Evolutionary conservation across 2,113 vertebrate species (phyloP), one percentile per base, ranked within the genome.

Genomic region (Odobenus rosmarus): DNA sequence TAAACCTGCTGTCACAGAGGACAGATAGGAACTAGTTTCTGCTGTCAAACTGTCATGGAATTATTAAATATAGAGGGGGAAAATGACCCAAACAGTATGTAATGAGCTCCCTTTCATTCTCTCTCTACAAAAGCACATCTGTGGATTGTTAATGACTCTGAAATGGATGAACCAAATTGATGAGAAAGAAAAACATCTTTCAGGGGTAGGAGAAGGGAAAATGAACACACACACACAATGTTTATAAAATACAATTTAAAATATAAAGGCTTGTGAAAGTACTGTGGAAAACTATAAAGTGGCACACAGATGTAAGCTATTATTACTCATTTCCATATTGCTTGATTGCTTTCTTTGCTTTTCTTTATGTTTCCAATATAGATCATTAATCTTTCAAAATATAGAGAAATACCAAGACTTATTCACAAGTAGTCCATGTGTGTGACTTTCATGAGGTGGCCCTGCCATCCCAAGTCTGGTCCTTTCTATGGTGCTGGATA

Each of bases 71-170:
- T 96, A 85, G 88, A 96, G 33, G n/a, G 69, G 13, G 69, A 96
- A 93, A 98, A 84, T 59, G 87, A 97, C 90, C 96, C 16, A 88
- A 95, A 98, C 98, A 83, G 83, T 62, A 96, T 33, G 93, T 90
- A 95, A 96, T 74, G 95, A 98, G 90, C 28, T 97, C 93, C 84
- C 42, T 97, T 96, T 98, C 51, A 76, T 97, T 90, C 95, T 93
- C 21, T 93, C 87, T 93, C 94, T 62, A 97, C 4, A 69, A 94
- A 98, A 98, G 81, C 77, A 91, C 88, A 97, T 80, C 72, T 95
- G 93, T 79, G 91, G 67, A 49, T 96, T 97, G 77, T 82, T 96
- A 96, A 97, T 97, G 72, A 77, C 81, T 96, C 93, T 93, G 67
- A 96, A 93, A 86, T 90, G 51, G 90, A 97, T 90, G 62, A 93